Evolutionary conservation across 2,113 vertebrate genomes (phyloP).

Genomic region (Hassar affinis): DNA sequence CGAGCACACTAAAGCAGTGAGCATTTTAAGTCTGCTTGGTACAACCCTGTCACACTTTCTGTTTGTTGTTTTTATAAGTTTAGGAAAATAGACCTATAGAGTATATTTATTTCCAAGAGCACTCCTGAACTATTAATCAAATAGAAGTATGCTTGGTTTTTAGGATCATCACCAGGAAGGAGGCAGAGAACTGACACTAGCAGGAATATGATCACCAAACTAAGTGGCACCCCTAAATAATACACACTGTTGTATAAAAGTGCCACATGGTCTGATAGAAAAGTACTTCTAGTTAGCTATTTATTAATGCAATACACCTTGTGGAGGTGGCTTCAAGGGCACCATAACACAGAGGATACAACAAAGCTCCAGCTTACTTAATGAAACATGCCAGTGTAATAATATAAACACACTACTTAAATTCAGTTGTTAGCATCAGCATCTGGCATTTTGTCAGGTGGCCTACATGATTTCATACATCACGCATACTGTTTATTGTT

Average conservation of each 20-base stretch:
- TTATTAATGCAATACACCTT: neutral
- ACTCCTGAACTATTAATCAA: no score
- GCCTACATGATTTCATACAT: neutral
- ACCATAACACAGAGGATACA: neutral
- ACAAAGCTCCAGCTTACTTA: neutral
- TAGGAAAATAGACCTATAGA: no score
- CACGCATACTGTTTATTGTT: neutral
- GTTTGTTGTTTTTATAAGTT: no score
- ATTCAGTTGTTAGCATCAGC: no score
- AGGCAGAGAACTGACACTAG: neutral
- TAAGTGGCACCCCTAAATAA: neutral
- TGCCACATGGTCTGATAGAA: no score
- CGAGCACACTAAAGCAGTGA: neutral
- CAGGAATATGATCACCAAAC: neutral
- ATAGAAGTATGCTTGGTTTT: neutral
- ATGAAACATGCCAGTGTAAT: neutral
- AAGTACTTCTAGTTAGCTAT: neutral
- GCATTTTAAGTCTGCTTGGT: neutral
- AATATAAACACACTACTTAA: neutral
- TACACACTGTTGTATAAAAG: neutral
- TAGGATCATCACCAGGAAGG: neutral
- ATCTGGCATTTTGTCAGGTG: neutral
- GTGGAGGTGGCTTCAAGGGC: neutral
- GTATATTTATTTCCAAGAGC: no score
- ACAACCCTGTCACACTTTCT: neutral